A percentile compares a stretch with the other conserved stretches of the same genome.
These are phyloP conservation scores for Plecturocebus donacophilus DNA, from an alignment of 2,113 vertebrate species.

Conservation along the genomic window DNA sequence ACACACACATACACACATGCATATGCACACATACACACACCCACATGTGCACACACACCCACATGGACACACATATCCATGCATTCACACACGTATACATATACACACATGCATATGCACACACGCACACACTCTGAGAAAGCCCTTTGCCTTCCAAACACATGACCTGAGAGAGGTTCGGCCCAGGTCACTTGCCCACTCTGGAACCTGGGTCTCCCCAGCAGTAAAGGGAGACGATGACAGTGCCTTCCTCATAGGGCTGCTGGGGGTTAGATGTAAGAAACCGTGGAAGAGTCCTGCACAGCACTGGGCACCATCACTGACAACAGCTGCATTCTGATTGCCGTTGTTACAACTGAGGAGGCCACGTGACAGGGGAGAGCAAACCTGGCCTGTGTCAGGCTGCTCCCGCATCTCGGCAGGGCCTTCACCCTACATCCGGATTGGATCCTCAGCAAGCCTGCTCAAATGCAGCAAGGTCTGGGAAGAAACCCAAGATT, in stretches of 20 bases:
- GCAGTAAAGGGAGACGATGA: too few species aligned
- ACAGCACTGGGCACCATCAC: background rate
- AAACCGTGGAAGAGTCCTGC: too few species aligned
- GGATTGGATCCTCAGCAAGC: too few species aligned
- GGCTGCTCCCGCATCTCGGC: background rate
- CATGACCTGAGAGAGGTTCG: background rate
- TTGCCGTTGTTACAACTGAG: accelerated
- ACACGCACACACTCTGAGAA: background rate
- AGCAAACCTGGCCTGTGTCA: background rate
- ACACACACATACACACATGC: too few species aligned
- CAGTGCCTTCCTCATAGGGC: accelerated
- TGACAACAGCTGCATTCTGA: background rate
- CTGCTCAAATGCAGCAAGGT: background rate
- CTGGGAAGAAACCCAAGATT: background rate
- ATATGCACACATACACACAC: too few species aligned
- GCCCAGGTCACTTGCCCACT: background rate
- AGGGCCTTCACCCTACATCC: too few species aligned
- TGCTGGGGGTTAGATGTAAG: too few species aligned
- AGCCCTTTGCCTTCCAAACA: background rate
- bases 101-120: background rate
- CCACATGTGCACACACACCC: too few species aligned
- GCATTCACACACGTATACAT: background rate
- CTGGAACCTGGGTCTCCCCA: background rate
- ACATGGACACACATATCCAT: too few species aligned
- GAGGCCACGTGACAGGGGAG: too few species aligned